Percentiles rank a stretch among this genome's conserved stretches.
These are phyloP conservation scores for Thunnus thynnus DNA, from an alignment of 2,113 vertebrate genomes.

Conservation along the genomic window DNA sequence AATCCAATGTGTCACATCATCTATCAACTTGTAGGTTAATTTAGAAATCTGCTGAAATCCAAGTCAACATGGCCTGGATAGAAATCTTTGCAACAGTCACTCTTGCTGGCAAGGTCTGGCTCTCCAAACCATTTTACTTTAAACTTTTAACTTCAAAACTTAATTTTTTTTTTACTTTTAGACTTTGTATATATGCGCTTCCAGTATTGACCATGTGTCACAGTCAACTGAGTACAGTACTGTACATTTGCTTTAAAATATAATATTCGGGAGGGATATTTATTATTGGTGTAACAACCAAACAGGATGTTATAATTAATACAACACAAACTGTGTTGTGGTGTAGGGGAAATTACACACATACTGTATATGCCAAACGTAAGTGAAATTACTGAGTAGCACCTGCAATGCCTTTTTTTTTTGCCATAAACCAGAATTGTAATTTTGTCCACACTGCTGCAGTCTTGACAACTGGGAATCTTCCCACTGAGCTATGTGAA, in stretches of 20 bases:
- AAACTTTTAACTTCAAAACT: neutral
- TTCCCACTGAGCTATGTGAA: constrained; percentile 54
- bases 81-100: neutral
- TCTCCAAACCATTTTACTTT: neutral
- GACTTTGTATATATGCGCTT: neutral
- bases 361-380: too few relatives aligned
- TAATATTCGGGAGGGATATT: too few relatives aligned
- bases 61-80: neutral
- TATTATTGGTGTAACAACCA: neutral
- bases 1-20: constrained; percentile 65
- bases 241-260: neutral
- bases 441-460: constrained; percentile 51
- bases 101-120: neutral
- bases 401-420: neutral
- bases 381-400: too few relatives aligned
- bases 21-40: constrained; percentile 61
- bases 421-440: constrained; percentile 34
- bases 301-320: too few relatives aligned
- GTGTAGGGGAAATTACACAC: too few relatives aligned
- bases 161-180: neutral
- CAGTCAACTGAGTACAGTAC: neutral
- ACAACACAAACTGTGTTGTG: too few relatives aligned
- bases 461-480: constrained; percentile 60
- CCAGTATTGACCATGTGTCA: neutral
- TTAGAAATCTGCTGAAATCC: constrained; percentile 38